Evolutionary conservation across 2,113 vertebrate genomes (phyloP).

Genomic region (Drymodes brunneopygia): DNA sequence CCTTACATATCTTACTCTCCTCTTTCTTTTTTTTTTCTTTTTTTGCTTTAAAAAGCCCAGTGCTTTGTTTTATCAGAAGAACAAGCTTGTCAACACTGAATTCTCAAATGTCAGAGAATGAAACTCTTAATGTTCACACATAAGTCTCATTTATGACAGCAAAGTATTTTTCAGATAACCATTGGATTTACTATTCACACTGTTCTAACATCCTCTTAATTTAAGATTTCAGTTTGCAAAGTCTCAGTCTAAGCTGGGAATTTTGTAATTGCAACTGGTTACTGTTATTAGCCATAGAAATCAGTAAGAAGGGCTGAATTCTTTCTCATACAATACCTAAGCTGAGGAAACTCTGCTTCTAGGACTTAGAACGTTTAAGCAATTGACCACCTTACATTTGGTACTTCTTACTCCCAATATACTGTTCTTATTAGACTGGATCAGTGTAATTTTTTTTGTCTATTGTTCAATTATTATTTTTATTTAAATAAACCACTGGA

Average conservation of each 20-base stretch:
- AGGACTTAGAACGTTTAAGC: background rate
- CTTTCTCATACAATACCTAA: background rate
- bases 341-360: background rate
- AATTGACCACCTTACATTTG: accelerated
- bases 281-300: background rate
- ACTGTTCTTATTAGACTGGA: background rate
- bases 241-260: background rate
- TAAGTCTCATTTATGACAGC: background rate
- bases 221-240: background rate
- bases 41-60: background rate
- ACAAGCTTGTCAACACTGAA: background rate
- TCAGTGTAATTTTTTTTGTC: background rate
- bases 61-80: background rate
- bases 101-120: background rate
- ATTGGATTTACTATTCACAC: background rate
- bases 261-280: background rate
- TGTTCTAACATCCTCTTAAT: background rate
- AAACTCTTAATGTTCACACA: background rate
- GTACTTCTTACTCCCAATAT: background rate
- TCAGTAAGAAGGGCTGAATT: background rate
- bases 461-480: background rate
- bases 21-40: accelerated
- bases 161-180: background rate
- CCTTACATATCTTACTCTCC: background rate
- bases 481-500: background rate